A percentile compares a stretch with the other conserved stretches of the same genome.
These are phyloP conservation scores for Strix occidentalis DNA, from an alignment of 2,797 vertebrate species.

Conservation along the genomic window DNA sequence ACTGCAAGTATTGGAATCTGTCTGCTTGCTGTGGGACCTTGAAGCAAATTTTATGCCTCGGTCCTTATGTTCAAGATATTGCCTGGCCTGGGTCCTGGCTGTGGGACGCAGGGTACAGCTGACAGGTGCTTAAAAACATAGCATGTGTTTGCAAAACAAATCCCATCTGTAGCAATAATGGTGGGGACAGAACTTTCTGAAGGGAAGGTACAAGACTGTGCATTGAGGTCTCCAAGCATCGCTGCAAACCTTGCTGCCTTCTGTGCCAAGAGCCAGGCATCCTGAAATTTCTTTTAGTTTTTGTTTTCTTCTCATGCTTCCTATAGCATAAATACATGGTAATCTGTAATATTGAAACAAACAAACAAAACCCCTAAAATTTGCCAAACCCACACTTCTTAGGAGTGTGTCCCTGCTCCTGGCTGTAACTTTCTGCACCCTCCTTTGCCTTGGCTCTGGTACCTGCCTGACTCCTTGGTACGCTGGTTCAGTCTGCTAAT, in stretches of 20 bases:
- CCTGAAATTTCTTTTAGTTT: background rate
- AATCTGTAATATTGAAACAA: background rate
- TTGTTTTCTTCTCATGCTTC: background rate
- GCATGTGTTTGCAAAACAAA: background rate
- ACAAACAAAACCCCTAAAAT: background rate
- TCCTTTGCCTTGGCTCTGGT: background rate
- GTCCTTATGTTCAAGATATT: background rate
- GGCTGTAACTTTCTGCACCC: background rate
- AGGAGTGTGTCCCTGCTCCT: background rate
- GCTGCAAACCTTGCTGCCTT: background rate
- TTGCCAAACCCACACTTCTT: background rate
- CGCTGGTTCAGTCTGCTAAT: background rate
- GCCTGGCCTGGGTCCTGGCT: background rate
- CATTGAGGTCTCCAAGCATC: background rate
- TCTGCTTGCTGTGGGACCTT: background rate
- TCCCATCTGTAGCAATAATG: background rate
- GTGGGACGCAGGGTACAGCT: background rate
- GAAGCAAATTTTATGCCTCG: background rate
- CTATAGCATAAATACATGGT: background rate
- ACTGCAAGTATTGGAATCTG: background rate
- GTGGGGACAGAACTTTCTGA: background rate
- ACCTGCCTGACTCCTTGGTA: background rate
- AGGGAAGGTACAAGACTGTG: background rate
- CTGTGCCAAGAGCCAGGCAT: background rate
- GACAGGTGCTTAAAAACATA: background rate